Percentiles rank a stretch among this genome's conserved stretches.
These are phyloP conservation scores for Loriculus beryllinus DNA, from an alignment of 2,797 vertebrate genomes.

Conservation along the genomic window DNA sequence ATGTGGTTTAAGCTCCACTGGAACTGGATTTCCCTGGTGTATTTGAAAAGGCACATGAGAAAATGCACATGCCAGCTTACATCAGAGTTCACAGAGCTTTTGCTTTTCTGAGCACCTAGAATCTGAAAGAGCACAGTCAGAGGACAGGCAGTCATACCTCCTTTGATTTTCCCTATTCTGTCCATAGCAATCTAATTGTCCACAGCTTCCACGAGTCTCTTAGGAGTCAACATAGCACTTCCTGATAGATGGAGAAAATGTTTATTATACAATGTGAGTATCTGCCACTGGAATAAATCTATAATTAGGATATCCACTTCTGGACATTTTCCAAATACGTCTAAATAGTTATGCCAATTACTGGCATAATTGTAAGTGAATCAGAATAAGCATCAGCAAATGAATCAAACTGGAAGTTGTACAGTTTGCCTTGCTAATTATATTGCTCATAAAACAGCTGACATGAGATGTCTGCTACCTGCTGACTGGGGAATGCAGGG, in stretches of 20 bases:
- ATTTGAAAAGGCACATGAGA: background rate
- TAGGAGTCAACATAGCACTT: background rate
- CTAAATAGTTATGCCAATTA: conserved; percentile 47
- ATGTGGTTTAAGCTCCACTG: background rate
- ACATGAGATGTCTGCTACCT: conserved; percentile 47
- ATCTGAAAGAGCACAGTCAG: background rate
- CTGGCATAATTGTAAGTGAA: conserved; percentile 40
- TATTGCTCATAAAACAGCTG: conserved; percentile 7
- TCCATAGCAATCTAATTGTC: background rate
- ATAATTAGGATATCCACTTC: conserved; percentile 47
- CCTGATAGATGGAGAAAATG: background rate
- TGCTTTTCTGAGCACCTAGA: background rate
- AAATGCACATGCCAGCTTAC: background rate
- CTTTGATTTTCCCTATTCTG: background rate
- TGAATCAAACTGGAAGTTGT: conserved; percentile 41
- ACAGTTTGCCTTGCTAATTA: conserved; percentile 35
- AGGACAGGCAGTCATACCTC: background rate
- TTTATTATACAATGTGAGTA: background rate
- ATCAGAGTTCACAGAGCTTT: background rate
- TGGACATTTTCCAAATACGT: conserved; percentile 40
- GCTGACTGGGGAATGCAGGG: background rate
- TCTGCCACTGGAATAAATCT: conserved; percentile 5
- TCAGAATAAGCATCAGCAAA: conserved; percentile 42
- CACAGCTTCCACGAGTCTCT: background rate
- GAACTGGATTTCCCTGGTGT: background rate